Base-by-base conservation (phyloP, 2,888 invertebrate genomes). In the Meiosimyza platycephala region DNA sequence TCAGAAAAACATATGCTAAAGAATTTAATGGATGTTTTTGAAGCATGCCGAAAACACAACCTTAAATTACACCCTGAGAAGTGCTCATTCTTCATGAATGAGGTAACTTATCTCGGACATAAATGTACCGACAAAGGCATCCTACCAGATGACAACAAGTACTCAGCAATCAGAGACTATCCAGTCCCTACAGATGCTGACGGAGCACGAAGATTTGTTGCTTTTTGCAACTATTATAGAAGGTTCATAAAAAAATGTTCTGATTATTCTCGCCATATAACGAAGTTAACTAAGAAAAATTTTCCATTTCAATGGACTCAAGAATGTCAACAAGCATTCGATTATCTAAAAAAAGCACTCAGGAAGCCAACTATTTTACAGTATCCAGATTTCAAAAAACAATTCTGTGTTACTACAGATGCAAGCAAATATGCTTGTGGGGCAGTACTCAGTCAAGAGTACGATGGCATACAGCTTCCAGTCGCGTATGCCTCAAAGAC, bases 401-500 rank as follows among this genome's bases (percentile, higher is more conserved):
- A n/a, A 3, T 76, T 74, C 47, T 69, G 47, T 40, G 40, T 76
- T 3, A 75, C 68, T 9, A 71, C 72, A 3, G 77, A 77, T 55
- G 77, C 78, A 59, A 74, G 72, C 48, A 74, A 75, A 60, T 12
- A 71, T 22, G 75, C 72, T 4, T 72, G 74, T 12, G 76, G 75
- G 3, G 76, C 75, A 15, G 75, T 77, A 12, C 54, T 77, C 16
- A 72, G 54, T 15, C 74, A 76, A 67, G 64, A 76, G 57, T 28
- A 60, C 60, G n/a, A 68, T 15, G 74, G 64, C 54, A 75, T 47
- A 22, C 70, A 75, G 28, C 67, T 72, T 54, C 76, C 75, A 52
- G 57, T 78, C 9, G 66, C 73, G n/a, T 75, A 76, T 62, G 74
- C 76, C n/a, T 76, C 76, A 63, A 72, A 70, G 74, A 59, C 71